These are phyloP conservation scores for Taxidea taxus DNA, from an alignment of 2,113 vertebrate genomes.

Conservation along the genomic window DNA sequence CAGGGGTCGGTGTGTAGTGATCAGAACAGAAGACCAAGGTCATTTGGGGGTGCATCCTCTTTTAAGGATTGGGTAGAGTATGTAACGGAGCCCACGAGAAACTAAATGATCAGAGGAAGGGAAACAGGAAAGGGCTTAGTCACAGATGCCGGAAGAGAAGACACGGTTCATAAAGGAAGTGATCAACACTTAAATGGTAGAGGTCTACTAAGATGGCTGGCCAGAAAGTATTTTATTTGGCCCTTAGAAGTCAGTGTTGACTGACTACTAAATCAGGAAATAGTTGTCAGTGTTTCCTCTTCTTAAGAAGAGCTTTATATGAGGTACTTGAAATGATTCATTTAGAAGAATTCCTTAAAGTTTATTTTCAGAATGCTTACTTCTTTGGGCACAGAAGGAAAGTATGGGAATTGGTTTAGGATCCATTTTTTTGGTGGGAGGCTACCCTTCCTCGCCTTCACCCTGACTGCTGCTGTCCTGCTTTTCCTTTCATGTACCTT, in stretches of 20 bases:
- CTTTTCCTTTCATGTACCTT: not conserved
- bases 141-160: not conserved
- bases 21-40: not conserved
- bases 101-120: not conserved
- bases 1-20: not conserved
- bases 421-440: not conserved
- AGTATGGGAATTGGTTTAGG: not conserved
- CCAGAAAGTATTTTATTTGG: not conserved
- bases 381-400: not conserved
- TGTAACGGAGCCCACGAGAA: not conserved
- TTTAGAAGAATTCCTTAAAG: not conserved
- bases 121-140: not conserved
- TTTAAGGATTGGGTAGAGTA: not conserved
- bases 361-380: not conserved
- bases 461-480: not conserved
- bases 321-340: slow-evolving; percentile 7
- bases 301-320: not conserved
- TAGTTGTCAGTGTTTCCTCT: not conserved
- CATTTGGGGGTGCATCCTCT: no score
- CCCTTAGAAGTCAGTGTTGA: not conserved
- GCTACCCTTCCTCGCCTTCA: not conserved
- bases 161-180: not conserved
- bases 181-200: not conserved
- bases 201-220: not conserved
- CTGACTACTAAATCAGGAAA: not conserved